A percentile compares a stretch with the other conserved stretches of the same genome.
These are phyloP conservation scores for Cyanoderma ruficeps DNA, from an alignment of 2,113 vertebrate species.

Conservation along the genomic window DNA sequence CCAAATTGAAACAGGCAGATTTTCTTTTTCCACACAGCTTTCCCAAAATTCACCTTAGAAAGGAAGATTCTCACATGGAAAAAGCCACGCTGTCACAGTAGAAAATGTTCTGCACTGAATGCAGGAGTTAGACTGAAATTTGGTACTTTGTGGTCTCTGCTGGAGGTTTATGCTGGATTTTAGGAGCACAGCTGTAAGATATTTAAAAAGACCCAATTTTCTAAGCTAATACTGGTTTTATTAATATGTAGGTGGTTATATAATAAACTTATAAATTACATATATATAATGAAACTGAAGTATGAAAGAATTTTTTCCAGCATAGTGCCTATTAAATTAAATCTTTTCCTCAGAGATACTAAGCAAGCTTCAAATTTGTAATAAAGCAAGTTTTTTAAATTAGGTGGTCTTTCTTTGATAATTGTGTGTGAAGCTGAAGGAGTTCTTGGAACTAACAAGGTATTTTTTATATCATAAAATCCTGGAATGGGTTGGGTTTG, in stretches of 20 bases:
- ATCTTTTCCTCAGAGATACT: background rate
- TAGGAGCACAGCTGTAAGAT: background rate
- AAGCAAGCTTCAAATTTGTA: background rate
- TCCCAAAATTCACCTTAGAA: background rate
- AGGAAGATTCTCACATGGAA: background rate
- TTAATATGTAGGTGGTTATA: background rate
- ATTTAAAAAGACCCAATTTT: background rate
- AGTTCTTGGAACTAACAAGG: background rate
- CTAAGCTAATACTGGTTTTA: background rate
- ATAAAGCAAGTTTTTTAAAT: background rate
- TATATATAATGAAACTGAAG: background rate
- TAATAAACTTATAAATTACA: background rate
- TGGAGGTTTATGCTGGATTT: background rate
- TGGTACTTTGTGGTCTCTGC: background rate
- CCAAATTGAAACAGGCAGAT: background rate
- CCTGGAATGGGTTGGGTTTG: background rate
- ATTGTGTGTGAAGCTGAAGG: background rate
- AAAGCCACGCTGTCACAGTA: background rate
- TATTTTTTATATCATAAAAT: background rate
- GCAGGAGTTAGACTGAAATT: background rate
- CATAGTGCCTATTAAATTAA: background rate
- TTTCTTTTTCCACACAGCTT: background rate
- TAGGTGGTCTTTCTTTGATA: background rate
- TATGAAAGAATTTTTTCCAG: background rate
- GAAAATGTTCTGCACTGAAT: background rate